Conservation (phyloP, 2,797 vertebrate species). For the Myotis vivesi region DNA sequence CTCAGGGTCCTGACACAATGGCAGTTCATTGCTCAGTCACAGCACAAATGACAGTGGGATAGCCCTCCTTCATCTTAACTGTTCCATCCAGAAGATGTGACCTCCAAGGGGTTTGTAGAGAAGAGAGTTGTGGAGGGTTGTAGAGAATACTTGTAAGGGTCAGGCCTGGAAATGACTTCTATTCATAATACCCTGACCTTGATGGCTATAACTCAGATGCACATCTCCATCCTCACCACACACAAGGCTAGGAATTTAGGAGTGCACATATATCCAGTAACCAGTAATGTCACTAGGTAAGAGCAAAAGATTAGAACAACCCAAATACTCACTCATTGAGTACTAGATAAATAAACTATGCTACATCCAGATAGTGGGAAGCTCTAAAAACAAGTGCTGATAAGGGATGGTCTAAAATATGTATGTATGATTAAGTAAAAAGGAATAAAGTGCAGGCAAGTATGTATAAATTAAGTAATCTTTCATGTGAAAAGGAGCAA, state of each 20-base stretch:
- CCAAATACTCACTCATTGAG: neutral
- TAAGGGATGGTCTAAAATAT: neutral
- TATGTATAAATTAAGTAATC: neutral
- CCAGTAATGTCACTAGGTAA: neutral
- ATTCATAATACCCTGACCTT: neutral
- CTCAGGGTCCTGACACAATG: neutral
- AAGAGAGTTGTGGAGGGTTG: neutral
- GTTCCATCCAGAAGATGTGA: neutral
- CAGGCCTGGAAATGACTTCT: neutral
- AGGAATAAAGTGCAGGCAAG: neutral
- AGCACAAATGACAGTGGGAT: neutral
- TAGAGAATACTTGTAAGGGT: neutral
- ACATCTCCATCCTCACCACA: neutral
- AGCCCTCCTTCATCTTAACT: neutral
- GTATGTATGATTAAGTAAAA: neutral
- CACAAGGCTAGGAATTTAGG: neutral
- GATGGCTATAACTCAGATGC: neutral
- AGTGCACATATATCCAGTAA: neutral
- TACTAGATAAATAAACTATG: neutral
- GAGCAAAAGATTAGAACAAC: neutral
- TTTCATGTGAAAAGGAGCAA: neutral
- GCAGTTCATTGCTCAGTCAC: neutral
- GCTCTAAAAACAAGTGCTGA: neutral
- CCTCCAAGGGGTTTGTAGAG: neutral
- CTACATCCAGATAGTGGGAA: neutral